phyloP scores from a whole-genome alignment of 2,888 invertebrate genomes.

The Lagria hirta region DNA sequence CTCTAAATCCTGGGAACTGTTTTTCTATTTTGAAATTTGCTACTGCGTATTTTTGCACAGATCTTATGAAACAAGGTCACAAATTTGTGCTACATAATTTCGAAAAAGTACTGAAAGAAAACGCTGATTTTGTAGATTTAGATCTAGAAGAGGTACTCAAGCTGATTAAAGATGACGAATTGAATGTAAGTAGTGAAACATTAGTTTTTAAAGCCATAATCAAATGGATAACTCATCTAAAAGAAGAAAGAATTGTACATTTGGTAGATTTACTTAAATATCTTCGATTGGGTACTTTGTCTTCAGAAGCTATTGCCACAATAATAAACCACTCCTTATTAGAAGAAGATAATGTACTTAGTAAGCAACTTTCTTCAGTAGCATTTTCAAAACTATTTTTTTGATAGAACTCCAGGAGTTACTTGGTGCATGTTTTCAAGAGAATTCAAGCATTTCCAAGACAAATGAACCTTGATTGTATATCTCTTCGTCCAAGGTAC shows the following conservation, averaged over 20 bases:
- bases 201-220: constrained; percentile 72
- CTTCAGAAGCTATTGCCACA: constrained; percentile 34
- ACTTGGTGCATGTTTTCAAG: too few relatives aligned
- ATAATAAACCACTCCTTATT: constrained; percentile 27
- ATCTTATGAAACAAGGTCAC: constrained; percentile 63
- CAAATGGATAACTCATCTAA: too few relatives aligned
- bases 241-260: too few relatives aligned
- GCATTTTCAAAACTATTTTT: background rate
- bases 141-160: constrained; percentile 63
- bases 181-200: constrained; percentile 74
- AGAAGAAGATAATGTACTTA: constrained; percentile 1
- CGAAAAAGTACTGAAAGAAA: constrained; percentile 59
- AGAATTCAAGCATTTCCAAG: background rate
- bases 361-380: background rate
- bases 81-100: constrained; percentile 47
- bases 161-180: constrained; percentile 68
- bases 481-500: background rate
- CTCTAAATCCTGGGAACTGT: constrained; percentile 57
- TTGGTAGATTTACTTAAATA: constrained; percentile 62
- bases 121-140: constrained; percentile 65
- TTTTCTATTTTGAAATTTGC: constrained; percentile 72
- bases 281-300: constrained; percentile 67
- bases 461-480: background rate
- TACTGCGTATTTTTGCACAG: constrained; percentile 68
- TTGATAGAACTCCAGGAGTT: too few relatives aligned